Evolutionary conservation across 2,113 vertebrate species (phyloP), one percentile per base, ranked within the genome.

Genomic region (Steatornis caripensis): DNA sequence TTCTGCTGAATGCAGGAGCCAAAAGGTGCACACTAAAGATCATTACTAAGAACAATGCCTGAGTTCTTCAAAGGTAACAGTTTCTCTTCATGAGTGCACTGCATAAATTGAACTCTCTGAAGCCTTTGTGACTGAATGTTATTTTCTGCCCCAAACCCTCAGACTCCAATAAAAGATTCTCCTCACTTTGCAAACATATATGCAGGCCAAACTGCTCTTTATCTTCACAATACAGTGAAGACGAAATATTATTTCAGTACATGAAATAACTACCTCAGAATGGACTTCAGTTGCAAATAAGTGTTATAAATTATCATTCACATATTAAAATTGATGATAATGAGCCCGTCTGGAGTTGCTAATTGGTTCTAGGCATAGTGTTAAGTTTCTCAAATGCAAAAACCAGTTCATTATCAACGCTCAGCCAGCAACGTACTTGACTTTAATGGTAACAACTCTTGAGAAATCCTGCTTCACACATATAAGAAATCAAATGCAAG

Each of bases 301-400:
- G 36, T 29, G 41, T 72, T 87, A 85, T 54, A 91, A 87, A 89
- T 87, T 83, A 87, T 51, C 77, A 57, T 37, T 91, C 58, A 34
- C 20, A 37, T 91, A 72, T 58, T 92, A 92, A 82, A 91, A 93
- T 80, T 41, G 58, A 89, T n/a, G n/a, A 84, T 82, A 95, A 82
- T 58, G 37, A 95, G 45, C 37, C 78, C 11, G 0, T 89, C 46
- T 85, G 74, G 81, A 95, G 87, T 72, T 1, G 5, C 74, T 97
- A 87, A 95, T 79, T 92, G 87, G 45, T 89, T 91, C 72, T 87
- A 92, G 29, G 45, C 66, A 82, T 5, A 85, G 74, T 7, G 46
- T 68, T 83, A 91, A 92, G 41, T 26, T 91, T 92, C 61, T 91
- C 39, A 79, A 75, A 95, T 48, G 61, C 60, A 89, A 91, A 92